Conservation (phyloP, 2,113 vertebrate species). For the Elgaria multicarinata region DNA sequence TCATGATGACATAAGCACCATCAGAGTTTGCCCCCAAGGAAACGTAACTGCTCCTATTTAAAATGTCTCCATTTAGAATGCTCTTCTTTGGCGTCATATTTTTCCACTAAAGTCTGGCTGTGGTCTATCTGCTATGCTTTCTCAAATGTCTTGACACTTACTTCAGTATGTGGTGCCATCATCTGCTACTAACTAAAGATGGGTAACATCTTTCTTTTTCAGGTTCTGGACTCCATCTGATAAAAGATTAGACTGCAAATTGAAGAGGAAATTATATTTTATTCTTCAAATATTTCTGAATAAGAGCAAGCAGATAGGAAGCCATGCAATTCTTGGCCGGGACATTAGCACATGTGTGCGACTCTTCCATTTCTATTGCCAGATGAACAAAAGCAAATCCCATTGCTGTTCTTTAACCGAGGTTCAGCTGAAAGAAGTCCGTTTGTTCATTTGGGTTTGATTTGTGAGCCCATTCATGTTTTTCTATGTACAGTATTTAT, state of each 20-base stretch:
- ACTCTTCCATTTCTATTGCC: constrained; percentile 15
- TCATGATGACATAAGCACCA: background rate
- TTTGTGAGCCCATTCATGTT: constrained; percentile 29
- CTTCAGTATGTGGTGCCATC: constrained; percentile 50
- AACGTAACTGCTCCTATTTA: background rate
- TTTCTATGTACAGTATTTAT: constrained; percentile 34
- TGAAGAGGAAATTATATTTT: constrained; percentile 45
- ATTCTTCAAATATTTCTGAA: background rate
- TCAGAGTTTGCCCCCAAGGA: background rate
- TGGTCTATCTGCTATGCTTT: constrained; percentile 49
- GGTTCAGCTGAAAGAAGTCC: constrained; percentile 6
- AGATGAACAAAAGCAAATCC: background rate
- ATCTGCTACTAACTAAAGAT: constrained; percentile 71
- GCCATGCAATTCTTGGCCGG: background rate
- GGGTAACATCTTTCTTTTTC: background rate
- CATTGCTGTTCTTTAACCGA: constrained; percentile 34
- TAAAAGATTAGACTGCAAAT: constrained; percentile 42
- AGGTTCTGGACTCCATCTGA: constrained; percentile 12
- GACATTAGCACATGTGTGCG: background rate
- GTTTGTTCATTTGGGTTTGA: background rate
- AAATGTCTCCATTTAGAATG: background rate
- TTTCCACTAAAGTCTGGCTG: constrained; percentile 65
- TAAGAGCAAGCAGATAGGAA: constrained; percentile 18
- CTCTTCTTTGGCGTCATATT: constrained; percentile 41
- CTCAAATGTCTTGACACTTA: constrained; percentile 56